phyloP scores from a whole-genome alignment of 2,888 invertebrate genomes.

The Rhingia rostrata region DNA sequence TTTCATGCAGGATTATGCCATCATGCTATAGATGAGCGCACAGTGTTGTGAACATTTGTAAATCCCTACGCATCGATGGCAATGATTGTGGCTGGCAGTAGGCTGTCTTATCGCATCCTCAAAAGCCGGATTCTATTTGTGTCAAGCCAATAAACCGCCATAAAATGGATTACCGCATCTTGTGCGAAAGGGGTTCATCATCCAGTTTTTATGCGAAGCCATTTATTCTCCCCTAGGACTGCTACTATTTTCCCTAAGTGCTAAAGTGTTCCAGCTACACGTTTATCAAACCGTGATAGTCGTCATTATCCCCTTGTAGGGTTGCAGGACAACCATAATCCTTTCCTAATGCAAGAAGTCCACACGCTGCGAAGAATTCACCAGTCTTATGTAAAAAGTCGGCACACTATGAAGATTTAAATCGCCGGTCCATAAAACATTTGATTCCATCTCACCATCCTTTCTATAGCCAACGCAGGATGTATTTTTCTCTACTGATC shows the following conservation, averaged over 20 bases:
- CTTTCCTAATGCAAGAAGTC: slow-evolving; percentile 31
- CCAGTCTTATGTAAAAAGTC: slow-evolving; percentile 22
- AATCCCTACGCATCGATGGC: slow-evolving; percentile 29
- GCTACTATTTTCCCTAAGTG: slow-evolving; percentile 22
- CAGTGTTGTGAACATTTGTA: slow-evolving; percentile 2
- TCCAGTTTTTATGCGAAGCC: slow-evolving; percentile 13
- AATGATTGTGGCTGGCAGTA: slow-evolving; percentile 31
- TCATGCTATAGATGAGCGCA: slow-evolving; percentile 30
- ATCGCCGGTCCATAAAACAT: slow-evolving; percentile 51
- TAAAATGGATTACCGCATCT: slow-evolving; percentile 15
- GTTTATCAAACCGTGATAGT: not conserved
- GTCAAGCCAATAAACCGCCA: slow-evolving; percentile 1
- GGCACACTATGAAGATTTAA: slow-evolving; percentile 22
- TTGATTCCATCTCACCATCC: slow-evolving; percentile 38
- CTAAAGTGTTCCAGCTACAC: not conserved
- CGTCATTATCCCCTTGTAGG: slow-evolving; percentile 51
- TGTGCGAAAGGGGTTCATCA: not conserved
- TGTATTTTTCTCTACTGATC: slow-evolving; percentile 1
- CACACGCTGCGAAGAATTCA: slow-evolving; percentile 11
- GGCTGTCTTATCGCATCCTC: not conserved
- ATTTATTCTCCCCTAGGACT: not conserved
- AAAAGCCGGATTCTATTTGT: slow-evolving; percentile 17
- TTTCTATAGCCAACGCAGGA: not conserved
- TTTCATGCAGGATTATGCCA: slow-evolving; percentile 43
- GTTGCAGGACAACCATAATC: slow-evolving; percentile 39